phyloP scores from a whole-genome alignment of 2,113 vertebrate species.

The Pelodiscus sinensis region DNA sequence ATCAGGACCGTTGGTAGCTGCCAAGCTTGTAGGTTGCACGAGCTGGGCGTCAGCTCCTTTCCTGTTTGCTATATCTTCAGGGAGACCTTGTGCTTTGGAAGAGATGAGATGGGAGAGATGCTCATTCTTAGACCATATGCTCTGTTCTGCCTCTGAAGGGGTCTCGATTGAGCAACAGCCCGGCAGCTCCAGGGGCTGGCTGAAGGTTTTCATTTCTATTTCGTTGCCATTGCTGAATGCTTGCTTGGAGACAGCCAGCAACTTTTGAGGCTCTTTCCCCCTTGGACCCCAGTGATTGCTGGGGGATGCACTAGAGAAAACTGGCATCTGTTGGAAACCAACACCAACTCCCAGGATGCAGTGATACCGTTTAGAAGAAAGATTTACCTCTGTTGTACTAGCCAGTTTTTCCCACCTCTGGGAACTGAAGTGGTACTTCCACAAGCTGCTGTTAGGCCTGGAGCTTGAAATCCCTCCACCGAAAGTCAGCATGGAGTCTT shows the following conservation, averaged over 20 bases:
- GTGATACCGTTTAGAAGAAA: constrained; percentile 82
- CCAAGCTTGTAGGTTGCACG: rapidly evolving
- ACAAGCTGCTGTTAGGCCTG: constrained; percentile 72
- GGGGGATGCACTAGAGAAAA: background rate
- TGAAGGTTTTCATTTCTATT: constrained; percentile 86
- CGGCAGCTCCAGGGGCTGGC: background rate
- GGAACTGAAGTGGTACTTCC: constrained; percentile 82
- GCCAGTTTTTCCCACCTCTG: constrained; percentile 81
- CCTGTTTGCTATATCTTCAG: background rate
- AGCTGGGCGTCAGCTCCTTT: background rate
- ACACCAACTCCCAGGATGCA: constrained; percentile 80
- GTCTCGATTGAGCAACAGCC: background rate
- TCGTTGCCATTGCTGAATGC: background rate
- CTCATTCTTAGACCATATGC: background rate
- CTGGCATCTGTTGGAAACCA: constrained; percentile 66
- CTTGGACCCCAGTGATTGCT: background rate
- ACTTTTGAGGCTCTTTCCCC: background rate
- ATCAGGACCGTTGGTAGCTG: constrained; percentile 62
- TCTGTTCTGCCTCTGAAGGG: background rate
- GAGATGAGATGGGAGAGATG: background rate
- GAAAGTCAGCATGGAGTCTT: constrained; percentile 85
- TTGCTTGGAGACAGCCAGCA: background rate
- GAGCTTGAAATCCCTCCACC: constrained; percentile 83
- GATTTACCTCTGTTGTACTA: constrained; percentile 47
- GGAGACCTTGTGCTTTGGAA: background rate